These are phyloP conservation scores for Gymnobelideus leadbeateri DNA, from an alignment of 2,113 vertebrate genomes.

Conservation along the genomic window DNA sequence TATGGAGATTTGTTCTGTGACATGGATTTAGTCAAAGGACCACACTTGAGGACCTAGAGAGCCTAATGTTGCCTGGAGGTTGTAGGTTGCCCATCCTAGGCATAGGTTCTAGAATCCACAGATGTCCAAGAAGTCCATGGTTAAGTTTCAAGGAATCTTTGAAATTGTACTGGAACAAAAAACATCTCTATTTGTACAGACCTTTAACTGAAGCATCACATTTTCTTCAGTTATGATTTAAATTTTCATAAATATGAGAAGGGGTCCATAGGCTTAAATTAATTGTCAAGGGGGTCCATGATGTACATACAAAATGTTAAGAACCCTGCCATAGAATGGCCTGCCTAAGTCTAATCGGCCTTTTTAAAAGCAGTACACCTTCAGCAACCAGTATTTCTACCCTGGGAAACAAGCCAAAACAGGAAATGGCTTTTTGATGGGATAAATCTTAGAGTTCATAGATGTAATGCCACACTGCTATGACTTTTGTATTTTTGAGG, in stretches of 20 bases:
- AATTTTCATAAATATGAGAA: background rate
- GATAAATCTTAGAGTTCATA: constrained; percentile 24
- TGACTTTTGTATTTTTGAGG: constrained; percentile 13
- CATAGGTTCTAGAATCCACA: background rate
- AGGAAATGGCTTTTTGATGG: constrained; percentile 49
- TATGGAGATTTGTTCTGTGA: too few species aligned
- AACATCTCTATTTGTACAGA: background rate
- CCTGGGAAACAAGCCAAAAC: background rate
- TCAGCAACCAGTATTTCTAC: background rate
- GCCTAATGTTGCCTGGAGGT: too few species aligned
- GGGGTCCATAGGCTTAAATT: accelerated
- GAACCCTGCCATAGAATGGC: background rate
- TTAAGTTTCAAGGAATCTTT: background rate
- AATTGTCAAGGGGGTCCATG: background rate
- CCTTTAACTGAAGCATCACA: background rate
- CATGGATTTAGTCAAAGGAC: too few species aligned
- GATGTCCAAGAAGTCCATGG: background rate
- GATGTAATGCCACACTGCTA: constrained; percentile 26
- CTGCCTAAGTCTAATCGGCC: background rate
- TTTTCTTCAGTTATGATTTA: background rate
- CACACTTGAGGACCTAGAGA: too few species aligned
- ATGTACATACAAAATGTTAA: background rate
- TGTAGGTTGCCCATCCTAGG: too few species aligned
- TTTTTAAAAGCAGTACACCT: background rate
- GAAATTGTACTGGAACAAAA: background rate